Conservation (phyloP, 2,797 vertebrate genomes). For the Linurgus olivaceus region DNA sequence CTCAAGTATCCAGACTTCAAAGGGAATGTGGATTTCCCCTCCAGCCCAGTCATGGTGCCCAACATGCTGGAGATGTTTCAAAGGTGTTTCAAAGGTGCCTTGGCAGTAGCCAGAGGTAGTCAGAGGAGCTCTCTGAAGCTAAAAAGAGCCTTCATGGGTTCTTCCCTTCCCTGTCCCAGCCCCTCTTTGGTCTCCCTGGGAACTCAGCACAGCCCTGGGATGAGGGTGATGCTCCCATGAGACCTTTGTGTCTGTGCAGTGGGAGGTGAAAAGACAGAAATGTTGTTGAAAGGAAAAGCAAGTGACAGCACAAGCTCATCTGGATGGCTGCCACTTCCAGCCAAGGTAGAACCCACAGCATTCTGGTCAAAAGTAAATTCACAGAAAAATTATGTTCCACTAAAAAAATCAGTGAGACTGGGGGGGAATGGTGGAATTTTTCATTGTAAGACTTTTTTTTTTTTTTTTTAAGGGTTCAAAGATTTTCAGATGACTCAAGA, state of each 20-base stretch:
- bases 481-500: neutral
- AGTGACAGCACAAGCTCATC: neutral
- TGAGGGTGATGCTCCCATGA: neutral
- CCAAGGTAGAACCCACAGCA: neutral
- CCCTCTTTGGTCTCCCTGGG: neutral
- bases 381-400: neutral
- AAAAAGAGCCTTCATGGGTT: neutral
- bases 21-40: conserved; percentile 62
- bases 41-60: conserved; percentile 49
- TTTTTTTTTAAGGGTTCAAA: neutral
- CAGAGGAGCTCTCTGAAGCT: conserved; percentile 14
- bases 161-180: neutral
- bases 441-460: neutral
- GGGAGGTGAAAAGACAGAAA: neutral
- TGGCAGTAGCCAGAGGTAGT: conserved; percentile 30
- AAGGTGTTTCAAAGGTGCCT: conserved; percentile 53
- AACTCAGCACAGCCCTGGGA: neutral
- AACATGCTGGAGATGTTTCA: conserved; percentile 44
- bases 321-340: neutral
- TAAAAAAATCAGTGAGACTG: neutral
- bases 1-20: conserved; percentile 61
- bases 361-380: neutral
- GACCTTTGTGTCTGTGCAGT: neutral
- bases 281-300: neutral
- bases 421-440: neutral